Percentiles rank a stretch among this genome's conserved stretches.
Conservation (phyloP, 2,113 vertebrate genomes). For the Ageneiosus marmoratus region DNA sequence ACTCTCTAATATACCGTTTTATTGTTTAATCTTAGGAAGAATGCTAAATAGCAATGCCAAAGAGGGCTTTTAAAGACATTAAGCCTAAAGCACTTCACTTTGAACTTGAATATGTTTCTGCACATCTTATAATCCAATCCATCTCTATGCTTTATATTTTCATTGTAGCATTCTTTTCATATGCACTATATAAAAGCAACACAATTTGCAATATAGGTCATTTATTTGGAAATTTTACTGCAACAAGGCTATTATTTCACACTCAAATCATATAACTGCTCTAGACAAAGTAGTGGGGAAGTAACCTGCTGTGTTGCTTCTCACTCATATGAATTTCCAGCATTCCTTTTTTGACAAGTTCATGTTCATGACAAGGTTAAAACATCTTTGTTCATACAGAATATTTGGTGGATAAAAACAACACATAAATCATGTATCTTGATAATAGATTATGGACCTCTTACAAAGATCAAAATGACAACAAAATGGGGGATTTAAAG, state of each 20-base stretch:
- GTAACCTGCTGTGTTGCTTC: background rate
- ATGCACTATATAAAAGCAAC: background rate
- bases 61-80: background rate
- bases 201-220: background rate
- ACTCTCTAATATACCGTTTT: slow-evolving; percentile 55
- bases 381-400: slow-evolving; percentile 11
- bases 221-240: background rate
- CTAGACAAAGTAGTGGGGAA: background rate
- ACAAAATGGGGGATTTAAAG: slow-evolving; percentile 3
- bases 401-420: background rate
- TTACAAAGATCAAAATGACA: background rate
- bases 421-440: background rate
- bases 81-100: slow-evolving; percentile 11
- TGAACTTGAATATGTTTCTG: slow-evolving; percentile 15
- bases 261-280: background rate
- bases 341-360: slow-evolving; percentile 2
- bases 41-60: background rate
- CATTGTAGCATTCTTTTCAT: background rate
- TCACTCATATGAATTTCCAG: slow-evolving; percentile 12
- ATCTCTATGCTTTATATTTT: background rate
- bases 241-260: background rate
- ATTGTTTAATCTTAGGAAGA: background rate
- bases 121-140: background rate
- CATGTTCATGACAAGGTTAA: slow-evolving; percentile 27
- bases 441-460: background rate